Percentiles rank a stretch among this genome's conserved stretches.
Evolutionary conservation across 2,113 vertebrate species (phyloP).

Genomic region (Athene cunicularia): DNA sequence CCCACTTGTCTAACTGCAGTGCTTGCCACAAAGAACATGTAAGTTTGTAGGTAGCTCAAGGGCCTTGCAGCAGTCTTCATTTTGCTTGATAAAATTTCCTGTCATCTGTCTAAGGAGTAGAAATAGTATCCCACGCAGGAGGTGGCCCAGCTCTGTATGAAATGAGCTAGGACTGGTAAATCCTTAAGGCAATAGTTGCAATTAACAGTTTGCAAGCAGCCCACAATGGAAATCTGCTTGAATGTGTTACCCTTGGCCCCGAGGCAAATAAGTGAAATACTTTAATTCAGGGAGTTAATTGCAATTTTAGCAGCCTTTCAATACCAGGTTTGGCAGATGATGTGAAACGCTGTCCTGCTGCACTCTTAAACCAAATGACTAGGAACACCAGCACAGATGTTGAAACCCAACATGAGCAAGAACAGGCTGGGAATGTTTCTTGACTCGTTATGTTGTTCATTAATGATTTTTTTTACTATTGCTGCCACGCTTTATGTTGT

Average conservation of each 20-base stretch:
- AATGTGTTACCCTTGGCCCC: background rate
- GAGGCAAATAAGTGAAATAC: background rate
- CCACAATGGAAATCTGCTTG: background rate
- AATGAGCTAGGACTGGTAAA: background rate
- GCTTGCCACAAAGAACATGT: background rate
- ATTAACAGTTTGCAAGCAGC: background rate
- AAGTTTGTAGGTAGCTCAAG: background rate
- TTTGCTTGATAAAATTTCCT: background rate
- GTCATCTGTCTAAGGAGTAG: background rate
- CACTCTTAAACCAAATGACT: background rate
- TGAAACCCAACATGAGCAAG: background rate
- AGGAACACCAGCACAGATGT: background rate
- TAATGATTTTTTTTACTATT: background rate
- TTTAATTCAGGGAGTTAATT: conserved; percentile 33
- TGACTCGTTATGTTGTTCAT: background rate
- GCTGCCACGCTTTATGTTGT: background rate
- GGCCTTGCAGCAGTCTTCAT: background rate
- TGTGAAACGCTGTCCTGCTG: background rate
- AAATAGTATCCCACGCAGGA: background rate
- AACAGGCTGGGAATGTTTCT: background rate
- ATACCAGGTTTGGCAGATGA: background rate
- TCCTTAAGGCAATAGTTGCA: background rate
- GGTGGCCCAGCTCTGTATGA: background rate
- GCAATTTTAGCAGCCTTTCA: background rate
- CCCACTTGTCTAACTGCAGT: background rate